A percentile compares a stretch with the other conserved stretches of the same genome.
These are phyloP conservation scores for Orthochromis indermauri DNA, from an alignment of 2,113 vertebrate species.

Conservation along the genomic window DNA sequence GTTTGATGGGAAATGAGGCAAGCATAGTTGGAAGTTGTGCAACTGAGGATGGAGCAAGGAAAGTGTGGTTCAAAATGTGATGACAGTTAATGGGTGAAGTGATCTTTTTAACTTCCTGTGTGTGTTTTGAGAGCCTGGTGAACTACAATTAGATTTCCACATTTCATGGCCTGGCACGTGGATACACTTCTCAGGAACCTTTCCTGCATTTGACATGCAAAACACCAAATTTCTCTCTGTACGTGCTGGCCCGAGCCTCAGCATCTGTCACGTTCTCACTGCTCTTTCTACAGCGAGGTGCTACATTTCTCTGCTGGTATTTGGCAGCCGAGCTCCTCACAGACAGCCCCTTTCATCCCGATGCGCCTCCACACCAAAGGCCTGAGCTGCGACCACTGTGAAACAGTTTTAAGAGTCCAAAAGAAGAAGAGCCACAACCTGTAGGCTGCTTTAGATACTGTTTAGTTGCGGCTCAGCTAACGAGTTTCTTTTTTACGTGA, in stretches of 20 bases:
- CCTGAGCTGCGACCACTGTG: not conserved
- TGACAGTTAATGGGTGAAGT: not conserved
- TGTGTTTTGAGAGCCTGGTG: not conserved
- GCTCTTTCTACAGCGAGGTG: conserved; percentile 26
- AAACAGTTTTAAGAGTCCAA: not conserved
- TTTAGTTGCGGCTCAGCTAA: not conserved
- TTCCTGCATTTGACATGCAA: not conserved
- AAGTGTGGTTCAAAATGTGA: not conserved
- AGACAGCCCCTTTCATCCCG: not conserved
- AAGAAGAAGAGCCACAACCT: not conserved
- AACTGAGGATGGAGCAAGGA: not conserved
- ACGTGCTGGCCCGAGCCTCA: not conserved
- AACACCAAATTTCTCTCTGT: not conserved
- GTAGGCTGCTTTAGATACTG: not conserved
- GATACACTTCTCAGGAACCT: not conserved
- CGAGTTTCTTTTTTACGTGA: not conserved
- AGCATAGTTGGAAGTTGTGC: not conserved
- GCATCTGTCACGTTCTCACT: conserved; percentile 2
- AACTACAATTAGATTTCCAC: not conserved
- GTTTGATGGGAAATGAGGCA: conserved; percentile 8
- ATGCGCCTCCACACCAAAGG: not conserved
- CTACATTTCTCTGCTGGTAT: conserved; percentile 26
- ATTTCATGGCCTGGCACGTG: not conserved
- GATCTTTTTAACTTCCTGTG: not conserved
- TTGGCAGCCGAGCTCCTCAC: not conserved